Evolutionary conservation across 2,888 invertebrate genomes (phyloP), one percentile per base, ranked within the genome.

Genomic region (Eupithecia exiguata): DNA sequence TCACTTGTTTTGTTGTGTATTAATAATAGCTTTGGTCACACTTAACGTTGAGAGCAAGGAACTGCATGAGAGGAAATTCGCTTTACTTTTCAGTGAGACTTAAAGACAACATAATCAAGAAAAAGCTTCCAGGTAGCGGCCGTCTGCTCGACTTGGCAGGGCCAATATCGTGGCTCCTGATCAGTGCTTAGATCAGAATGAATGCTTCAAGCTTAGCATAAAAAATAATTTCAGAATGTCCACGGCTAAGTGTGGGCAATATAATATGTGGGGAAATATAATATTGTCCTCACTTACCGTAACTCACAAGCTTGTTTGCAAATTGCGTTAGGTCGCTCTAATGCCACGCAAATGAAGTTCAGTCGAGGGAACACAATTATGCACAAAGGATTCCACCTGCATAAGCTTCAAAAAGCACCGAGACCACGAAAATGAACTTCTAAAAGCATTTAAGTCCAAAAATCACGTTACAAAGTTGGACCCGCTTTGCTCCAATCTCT

Each of bases 361-460:
- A 66, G 68, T 71, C 65, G 58, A 77, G 73, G 67, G 73, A 77
- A 79, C 78, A 68, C 70, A 79, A 79, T 80, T 80, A 80, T 80
- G 79, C 80, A 79, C 78, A 79, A 77, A 78, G 79, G 75, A 77
- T 74, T 74, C 63, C 73, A 77, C 78, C 80, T 82, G 86, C 85
- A 86, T 87, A 89, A 88, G 83, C 85, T 84, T 86, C 83, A 78
- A 81, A 83, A 83, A 87, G 83, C 81, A 81, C 79, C 81, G 75
- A 82, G 87, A 83, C 89, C 88, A 81, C 87, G 80, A 88, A 82
- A 92, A 92, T 92, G 89, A 91, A 92, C 91, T 93, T 92, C 84
- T 80, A 79, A 91, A 92, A 92, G 87, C 92, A 89, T 91, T 93
- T 93, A 93, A 92, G 91, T 91, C 91, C 92, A 92, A 93, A 94